Conservation (phyloP, 37 sponge, comb jelly and placozoan genomes). For the Dysidea cf. avara region DNA sequence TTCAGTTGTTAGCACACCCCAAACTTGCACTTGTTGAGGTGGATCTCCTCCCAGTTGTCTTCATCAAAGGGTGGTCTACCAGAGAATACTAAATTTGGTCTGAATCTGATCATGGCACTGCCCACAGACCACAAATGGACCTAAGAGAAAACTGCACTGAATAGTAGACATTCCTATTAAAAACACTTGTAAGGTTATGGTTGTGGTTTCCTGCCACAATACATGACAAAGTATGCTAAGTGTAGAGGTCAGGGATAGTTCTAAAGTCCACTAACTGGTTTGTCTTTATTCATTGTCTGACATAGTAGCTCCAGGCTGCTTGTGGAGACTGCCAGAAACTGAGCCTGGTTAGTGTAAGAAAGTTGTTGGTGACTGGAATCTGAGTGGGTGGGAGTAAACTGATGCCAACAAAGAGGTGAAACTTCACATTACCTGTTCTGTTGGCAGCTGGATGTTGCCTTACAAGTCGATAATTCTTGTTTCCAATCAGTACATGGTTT, state of each 20-base stretch:
- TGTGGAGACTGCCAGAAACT: constrained; percentile 61
- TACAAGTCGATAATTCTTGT: constrained; percentile 58
- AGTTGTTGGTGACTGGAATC: constrained; percentile 18
- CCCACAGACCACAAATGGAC: not conserved
- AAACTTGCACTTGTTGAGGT: constrained; percentile 26
- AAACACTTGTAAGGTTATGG: too few species aligned
- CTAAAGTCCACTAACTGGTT: not conserved
- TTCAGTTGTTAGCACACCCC: constrained; percentile 9
- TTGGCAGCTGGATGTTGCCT: constrained; percentile 27
- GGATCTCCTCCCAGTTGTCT: constrained; percentile 59
- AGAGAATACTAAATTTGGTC: constrained; percentile 73
- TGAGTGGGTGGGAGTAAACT: not conserved
- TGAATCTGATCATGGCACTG: constrained; percentile 37
- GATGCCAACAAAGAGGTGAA: too few species aligned
- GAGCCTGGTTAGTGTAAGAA: constrained; percentile 75
- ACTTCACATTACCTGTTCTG: too few species aligned
- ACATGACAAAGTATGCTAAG: too few species aligned
- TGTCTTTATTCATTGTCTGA: not conserved
- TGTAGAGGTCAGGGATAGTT: too few species aligned
- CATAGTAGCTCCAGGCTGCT: constrained; percentile 47
- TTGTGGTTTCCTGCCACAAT: too few species aligned
- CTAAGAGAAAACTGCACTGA: not conserved
- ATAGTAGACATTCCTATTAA: not conserved
- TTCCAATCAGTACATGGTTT: constrained; percentile 21
- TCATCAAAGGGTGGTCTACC: constrained; percentile 60